These are phyloP conservation scores for Betta splendens DNA, from an alignment of 2,797 vertebrate genomes.

Conservation along the genomic window DNA sequence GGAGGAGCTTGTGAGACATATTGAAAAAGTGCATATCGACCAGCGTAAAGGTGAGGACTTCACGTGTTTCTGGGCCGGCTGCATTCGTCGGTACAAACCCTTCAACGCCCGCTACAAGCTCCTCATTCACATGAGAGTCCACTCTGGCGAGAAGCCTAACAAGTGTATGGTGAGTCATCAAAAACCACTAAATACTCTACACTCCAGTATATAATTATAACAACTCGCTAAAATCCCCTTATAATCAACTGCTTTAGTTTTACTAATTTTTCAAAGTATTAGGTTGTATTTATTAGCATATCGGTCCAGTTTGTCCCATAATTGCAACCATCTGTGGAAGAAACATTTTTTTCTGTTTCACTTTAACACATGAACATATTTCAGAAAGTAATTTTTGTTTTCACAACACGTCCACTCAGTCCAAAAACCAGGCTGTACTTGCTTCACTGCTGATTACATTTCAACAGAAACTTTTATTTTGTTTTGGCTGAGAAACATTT, in stretches of 20 bases:
- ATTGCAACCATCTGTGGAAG: slow-evolving; percentile 48
- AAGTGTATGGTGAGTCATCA: slow-evolving; percentile 96
- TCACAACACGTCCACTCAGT: slow-evolving; percentile 24
- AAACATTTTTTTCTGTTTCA: slow-evolving; percentile 21
- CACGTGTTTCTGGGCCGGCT: slow-evolving; percentile 99
- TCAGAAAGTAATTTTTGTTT: slow-evolving; percentile 32
- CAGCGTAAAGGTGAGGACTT: slow-evolving; percentile 99
- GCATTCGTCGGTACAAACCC: slow-evolving; percentile 95
- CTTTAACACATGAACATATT: slow-evolving; percentile 39
- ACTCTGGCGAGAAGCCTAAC: slow-evolving; percentile 99
- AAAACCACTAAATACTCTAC: slow-evolving; percentile 13
- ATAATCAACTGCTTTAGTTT: slow-evolving; percentile 9
- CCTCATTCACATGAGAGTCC: slow-evolving; percentile 99
- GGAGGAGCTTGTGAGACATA: slow-evolving; percentile 98
- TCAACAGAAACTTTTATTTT: slow-evolving; percentile 56
- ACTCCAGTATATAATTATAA: slow-evolving; percentile 14
- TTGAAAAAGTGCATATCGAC: slow-evolving; percentile 98
- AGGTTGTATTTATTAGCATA: slow-evolving; percentile 33
- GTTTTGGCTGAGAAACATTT: slow-evolving; percentile 56
- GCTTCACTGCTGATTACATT: slow-evolving; percentile 63
- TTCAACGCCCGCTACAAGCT: slow-evolving; percentile 99
- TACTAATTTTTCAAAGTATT: slow-evolving; percentile 20
- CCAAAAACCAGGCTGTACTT: slow-evolving; percentile 51
- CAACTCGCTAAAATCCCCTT: slow-evolving; percentile 12
- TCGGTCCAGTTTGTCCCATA: slow-evolving; percentile 28